A percentile compares a stretch with the other conserved stretches of the same genome.
Conservation (phyloP, 2,888 invertebrate species). For the Meandrusa payeni region DNA sequence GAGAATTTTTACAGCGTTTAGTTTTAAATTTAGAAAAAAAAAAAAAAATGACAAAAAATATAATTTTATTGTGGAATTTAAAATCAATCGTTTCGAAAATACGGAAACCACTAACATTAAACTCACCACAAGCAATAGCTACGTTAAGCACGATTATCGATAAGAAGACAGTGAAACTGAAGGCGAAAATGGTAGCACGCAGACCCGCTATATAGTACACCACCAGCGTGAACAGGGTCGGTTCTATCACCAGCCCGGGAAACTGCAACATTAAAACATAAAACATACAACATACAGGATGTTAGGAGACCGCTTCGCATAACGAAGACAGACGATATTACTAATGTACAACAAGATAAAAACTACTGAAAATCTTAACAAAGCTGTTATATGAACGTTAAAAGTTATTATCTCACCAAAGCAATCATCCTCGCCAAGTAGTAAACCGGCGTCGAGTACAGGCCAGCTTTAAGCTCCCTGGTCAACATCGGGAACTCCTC, state of each 20-base stretch:
- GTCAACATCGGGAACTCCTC: constrained; percentile 89
- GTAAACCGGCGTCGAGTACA: constrained; percentile 90
- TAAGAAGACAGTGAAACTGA: constrained; percentile 84
- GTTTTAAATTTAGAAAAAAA: too few relatives aligned
- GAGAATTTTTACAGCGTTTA: too few relatives aligned
- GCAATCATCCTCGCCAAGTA: constrained; percentile 90
- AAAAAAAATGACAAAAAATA: too few relatives aligned
- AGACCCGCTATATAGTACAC: constrained; percentile 95
- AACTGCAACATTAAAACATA: constrained; percentile 88
- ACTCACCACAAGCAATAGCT: constrained; percentile 91
- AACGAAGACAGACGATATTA: too few relatives aligned
- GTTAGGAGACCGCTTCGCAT: too few relatives aligned
- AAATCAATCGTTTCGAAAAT: too few relatives aligned
- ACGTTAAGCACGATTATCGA: constrained; percentile 91
- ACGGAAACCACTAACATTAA: too few relatives aligned
- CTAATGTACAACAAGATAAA: too few relatives aligned
- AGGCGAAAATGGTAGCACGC: constrained; percentile 83
- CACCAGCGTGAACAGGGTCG: constrained; percentile 89
- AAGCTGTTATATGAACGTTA: too few relatives aligned
- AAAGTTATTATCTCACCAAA: constrained; percentile 87
- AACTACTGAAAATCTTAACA: too few relatives aligned
- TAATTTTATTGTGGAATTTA: too few relatives aligned
- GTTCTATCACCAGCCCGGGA: constrained; percentile 92
- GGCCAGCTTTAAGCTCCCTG: constrained; percentile 90
- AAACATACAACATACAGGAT: background rate